Conservation (phyloP, 2,888 invertebrate species). For the Melitaea athalia region DNA sequence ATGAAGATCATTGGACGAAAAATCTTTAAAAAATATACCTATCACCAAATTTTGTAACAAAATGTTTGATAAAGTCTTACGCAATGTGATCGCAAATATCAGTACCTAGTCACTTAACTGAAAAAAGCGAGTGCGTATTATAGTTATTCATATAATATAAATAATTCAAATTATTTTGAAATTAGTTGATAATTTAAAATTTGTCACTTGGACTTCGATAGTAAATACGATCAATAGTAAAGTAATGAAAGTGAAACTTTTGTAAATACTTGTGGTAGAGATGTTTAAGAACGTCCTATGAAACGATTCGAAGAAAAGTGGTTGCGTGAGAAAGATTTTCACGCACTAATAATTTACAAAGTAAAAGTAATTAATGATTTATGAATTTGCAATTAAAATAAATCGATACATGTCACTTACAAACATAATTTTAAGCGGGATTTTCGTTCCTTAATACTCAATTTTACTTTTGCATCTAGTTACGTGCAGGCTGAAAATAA, state of each 20-base stretch:
- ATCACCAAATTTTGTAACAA: neutral
- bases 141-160: too few species aligned
- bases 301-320: conserved; percentile 15
- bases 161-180: too few species aligned
- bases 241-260: neutral
- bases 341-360: conserved; percentile 20
- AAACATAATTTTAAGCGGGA: neutral
- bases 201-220: neutral
- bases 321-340: conserved; percentile 30
- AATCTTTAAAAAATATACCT: neutral
- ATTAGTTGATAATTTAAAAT: neutral
- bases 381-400: conserved; percentile 15
- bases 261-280: neutral
- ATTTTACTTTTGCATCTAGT: neutral
- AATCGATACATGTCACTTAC: conserved; percentile 3
- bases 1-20: neutral
- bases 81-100: too few species aligned
- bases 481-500: neutral
- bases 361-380: conserved; percentile 27
- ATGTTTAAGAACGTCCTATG: conserved; percentile 7
- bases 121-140: too few species aligned
- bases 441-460: neutral
- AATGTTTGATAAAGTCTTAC: too few species aligned
- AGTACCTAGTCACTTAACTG: too few species aligned
- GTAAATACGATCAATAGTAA: neutral